Evolutionary conservation across 1,140 invertebrate species (phyloP).

Genomic region (Polypedilum pembai): DNA sequence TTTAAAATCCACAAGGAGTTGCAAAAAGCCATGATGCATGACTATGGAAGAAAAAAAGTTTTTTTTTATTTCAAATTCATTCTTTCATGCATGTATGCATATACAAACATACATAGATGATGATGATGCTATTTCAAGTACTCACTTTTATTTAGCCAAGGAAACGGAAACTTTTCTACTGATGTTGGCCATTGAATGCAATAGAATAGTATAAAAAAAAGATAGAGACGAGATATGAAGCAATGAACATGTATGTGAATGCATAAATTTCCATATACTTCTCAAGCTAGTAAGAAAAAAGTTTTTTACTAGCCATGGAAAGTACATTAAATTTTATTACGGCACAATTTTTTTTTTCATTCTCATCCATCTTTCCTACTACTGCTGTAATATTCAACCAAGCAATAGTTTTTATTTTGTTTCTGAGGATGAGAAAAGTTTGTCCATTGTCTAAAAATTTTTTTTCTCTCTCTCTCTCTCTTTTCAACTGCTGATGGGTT

Average conservation of each 20-base stretch:
- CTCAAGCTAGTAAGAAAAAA: conserved; percentile 23
- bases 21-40: neutral
- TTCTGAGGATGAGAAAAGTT: neutral
- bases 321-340: conserved; percentile 27
- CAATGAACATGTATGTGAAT: conserved; percentile 18
- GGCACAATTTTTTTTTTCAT: neutral
- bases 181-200: conserved; percentile 16
- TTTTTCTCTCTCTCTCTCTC: neutral
- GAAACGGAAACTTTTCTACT: conserved; percentile 22
- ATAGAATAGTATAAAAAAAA: neutral
- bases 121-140: conserved; percentile 18
- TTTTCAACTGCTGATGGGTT: neutral
- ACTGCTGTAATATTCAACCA: neutral
- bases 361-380: neutral
- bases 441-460: neutral
- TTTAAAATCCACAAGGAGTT: neutral
- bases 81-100: neutral
- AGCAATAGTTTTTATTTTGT: neutral
- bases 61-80: conserved; percentile 1
- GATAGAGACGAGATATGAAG: neutral
- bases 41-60: neutral
- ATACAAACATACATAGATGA: neutral
- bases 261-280: conserved; percentile 3
- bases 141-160: conserved; percentile 23
- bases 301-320: neutral